phyloP scores from a whole-genome alignment of 2,113 vertebrate genomes.

The Microtus pennsylvanicus region DNA sequence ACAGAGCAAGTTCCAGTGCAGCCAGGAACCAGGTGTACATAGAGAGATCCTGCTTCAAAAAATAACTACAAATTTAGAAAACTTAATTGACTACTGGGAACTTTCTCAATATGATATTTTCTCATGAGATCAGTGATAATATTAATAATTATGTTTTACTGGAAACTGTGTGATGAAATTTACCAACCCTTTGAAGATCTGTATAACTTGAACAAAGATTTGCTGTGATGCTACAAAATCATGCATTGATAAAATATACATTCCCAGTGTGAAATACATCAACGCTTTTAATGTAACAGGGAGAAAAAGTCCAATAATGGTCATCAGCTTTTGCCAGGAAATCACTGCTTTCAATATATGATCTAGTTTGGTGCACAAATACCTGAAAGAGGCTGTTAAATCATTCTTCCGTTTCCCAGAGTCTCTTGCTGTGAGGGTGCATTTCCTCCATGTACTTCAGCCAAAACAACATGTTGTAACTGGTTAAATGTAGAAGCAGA shows the following conservation, averaged over 20 bases:
- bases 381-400: neutral
- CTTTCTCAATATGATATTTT: conserved; percentile 48
- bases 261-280: neutral
- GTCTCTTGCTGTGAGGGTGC: neutral
- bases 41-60: neutral
- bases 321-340: conserved; percentile 36
- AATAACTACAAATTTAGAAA: conserved; percentile 32
- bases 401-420: neutral
- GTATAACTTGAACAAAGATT: conserved; percentile 27
- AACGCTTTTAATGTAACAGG: neutral
- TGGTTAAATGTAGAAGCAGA: conserved; percentile 12
- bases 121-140: conserved; percentile 19
- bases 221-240: conserved; percentile 31
- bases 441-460: conserved; percentile 37
- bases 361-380: neutral
- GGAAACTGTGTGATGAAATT: neutral
- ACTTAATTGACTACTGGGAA: neutral
- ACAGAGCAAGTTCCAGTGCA: neutral
- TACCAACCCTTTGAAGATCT: conserved; percentile 32
- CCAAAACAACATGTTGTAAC: neutral
- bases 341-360: neutral
- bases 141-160: conserved; percentile 33
- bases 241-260: neutral
- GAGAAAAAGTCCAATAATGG: neutral
- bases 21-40: neutral